These are phyloP conservation scores for Catagonus wagneri DNA, from an alignment of 2,113 vertebrate genomes.

Conservation along the genomic window DNA sequence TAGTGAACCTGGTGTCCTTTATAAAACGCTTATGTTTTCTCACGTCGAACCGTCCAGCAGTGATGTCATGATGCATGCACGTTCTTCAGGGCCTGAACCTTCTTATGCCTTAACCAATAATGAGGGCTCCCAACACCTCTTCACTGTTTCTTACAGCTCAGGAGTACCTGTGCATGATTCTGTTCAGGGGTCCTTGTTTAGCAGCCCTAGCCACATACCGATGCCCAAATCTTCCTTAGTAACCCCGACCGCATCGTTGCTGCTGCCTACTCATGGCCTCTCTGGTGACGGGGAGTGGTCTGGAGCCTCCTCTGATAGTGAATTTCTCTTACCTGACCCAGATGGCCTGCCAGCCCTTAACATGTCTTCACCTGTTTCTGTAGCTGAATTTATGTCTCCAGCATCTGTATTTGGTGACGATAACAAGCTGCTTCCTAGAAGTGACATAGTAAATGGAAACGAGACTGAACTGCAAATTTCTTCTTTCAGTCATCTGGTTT, in stretches of 20 bases:
- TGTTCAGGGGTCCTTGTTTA: conserved; percentile 84
- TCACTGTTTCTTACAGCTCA: conserved; percentile 86
- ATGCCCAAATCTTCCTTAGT: conserved; percentile 84
- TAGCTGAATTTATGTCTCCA: conserved; percentile 85
- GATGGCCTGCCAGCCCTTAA: conserved; percentile 84
- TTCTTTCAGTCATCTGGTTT: conserved; percentile 85
- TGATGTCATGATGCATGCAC: conserved; percentile 90
- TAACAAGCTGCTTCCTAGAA: conserved; percentile 83
- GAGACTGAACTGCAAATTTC: conserved; percentile 86
- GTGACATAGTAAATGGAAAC: conserved; percentile 80
- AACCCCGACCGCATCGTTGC: conserved; percentile 83
- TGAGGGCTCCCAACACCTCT: conserved; percentile 87
- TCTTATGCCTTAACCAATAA: conserved; percentile 86
- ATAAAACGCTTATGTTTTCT: conserved; percentile 87
- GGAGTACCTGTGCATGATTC: conserved; percentile 84
- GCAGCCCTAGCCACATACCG: conserved; percentile 84
- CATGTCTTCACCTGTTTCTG: conserved; percentile 83
- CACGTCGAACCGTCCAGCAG: conserved; percentile 87
- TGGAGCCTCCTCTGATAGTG: conserved; percentile 87
- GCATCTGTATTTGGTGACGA: conserved; percentile 86
- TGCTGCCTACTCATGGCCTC: conserved; percentile 88
- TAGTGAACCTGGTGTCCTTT: conserved; percentile 81
- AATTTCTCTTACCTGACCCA: conserved; percentile 88
- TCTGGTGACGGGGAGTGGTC: conserved; percentile 89
- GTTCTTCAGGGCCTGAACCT: conserved; percentile 87